Evolutionary conservation across 2,888 invertebrate genomes (phyloP), one percentile per base, ranked within the genome.

Genomic region (Stenchaetothrips biformis): DNA sequence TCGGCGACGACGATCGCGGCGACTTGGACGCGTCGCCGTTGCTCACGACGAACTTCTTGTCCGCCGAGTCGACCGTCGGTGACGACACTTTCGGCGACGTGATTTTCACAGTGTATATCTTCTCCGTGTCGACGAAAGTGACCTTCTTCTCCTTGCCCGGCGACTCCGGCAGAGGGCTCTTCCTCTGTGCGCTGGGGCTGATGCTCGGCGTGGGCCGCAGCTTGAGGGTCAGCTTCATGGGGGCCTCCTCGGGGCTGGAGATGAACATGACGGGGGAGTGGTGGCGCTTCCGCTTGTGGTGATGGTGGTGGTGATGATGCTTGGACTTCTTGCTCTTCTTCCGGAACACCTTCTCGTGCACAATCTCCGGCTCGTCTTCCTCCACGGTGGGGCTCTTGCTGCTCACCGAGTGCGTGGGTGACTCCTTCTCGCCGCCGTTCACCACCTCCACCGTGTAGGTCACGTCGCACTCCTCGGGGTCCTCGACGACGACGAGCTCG

Each of bases 271-370:
- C 67, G 37, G 83, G 82, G 9, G 83, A 82, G 77, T 82, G 81
- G 78, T 81, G 59, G 78, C 83, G 82, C 74, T 83, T 84, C 67
- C 83, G 83, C 37, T 83, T 82, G 78, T 84, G 83, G 67, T 84
- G 84, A 79, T 84, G 84, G 59, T 84, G 83, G 21, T 83, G 81
- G 67, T 83, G 82, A 77, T 81, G 81, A 59, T 81, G 84, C 49
- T 83, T 84, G 25, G 83, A 83, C 79, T 84, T 84, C 78, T 84
- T 85, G 78, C 81, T 84, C 21, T 82, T 83, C 80, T 82, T 83
- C 59, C 67, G 67, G 11, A 25, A 11, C 21, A 74, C 67, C 67
- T 74, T 74, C 25, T 74, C 67, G 25, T 74, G 67, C 67, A 74
- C 67, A 7, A 74, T 74, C 25, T 74, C 67, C 25, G 67, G 67